Base-by-base conservation (phyloP, 30 jellyfish, hydroid and myxozoan genomes). In the Pelagia noctiluca region DNA sequence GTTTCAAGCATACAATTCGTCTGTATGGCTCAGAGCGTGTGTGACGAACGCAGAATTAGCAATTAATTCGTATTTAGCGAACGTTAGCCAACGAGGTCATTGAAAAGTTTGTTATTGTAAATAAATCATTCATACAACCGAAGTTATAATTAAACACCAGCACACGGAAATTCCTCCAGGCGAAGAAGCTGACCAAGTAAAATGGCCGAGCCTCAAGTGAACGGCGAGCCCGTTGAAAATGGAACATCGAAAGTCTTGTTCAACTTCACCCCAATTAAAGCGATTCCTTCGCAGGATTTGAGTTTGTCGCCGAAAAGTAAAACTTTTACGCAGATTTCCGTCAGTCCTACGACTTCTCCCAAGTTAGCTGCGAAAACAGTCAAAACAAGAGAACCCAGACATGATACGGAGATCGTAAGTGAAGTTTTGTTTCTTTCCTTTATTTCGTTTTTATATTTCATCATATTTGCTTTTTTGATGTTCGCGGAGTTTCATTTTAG, bases 211-310 rank as follows among this genome's bases (percentile, higher is more conserved):
- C 16, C 2, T 52, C 26, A 52, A 3, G 68, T 19, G 4, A 30
- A 52, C 26, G 28, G 21, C 4, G 68, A 52, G 21, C 68, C 26
- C 21, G 26, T 52, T 8, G 68, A 52, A 19, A 52, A 19, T 10
- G 68, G 21, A 3, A 3, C 85, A 12, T 10, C 78, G 5, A 82
- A 82, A 69, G 92, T 82, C 4, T 46, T 83, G 38, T 82, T 82
- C 62, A 70, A 53, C 42, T 82, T 82, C 80, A 82, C 92, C 48
- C 92, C 92, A 16, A 68, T 82, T 19, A 68, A 61, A 46, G 57
- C 83, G 23, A 64, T 71, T 26, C 74, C 92, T 3, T 22, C 92
- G 26, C 92, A 82, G 62, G 92, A 82, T 30, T 35, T 82, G 80
- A 52, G 28, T 19, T 3, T 52, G 26, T 52, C 68, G 12, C 68